phyloP scores from a whole-genome alignment of 92 coral and sea anemone genomes.

The Paragorgia papillata region DNA sequence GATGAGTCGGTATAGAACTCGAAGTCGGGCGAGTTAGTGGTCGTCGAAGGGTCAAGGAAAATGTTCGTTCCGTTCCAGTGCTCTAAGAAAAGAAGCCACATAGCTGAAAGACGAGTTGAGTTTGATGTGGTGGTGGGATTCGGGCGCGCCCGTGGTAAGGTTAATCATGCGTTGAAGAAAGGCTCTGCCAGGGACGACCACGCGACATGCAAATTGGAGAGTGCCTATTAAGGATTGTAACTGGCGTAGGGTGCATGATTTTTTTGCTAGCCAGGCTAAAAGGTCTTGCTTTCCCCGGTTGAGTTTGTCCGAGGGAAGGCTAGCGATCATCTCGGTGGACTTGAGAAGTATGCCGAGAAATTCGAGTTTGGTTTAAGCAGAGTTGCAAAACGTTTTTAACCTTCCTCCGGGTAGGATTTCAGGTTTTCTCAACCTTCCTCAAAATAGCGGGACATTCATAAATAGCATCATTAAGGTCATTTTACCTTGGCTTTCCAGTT shows the following conservation, averaged over 20 bases:
- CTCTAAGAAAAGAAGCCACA: slow-evolving; percentile 28
- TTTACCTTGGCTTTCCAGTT: no score
- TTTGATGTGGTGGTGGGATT: slow-evolving; percentile 2
- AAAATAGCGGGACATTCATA: no score
- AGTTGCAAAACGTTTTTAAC: no score
- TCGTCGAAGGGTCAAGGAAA: background rate
- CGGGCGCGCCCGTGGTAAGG: slow-evolving; percentile 2
- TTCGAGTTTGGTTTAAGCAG: background rate
- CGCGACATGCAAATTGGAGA: slow-evolving; percentile 38
- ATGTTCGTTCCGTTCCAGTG: slow-evolving; percentile 31
- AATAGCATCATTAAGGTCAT: no score
- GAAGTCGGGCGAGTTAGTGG: background rate
- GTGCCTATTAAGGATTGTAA: slow-evolving; percentile 46
- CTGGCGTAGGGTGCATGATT: slow-evolving; percentile 3
- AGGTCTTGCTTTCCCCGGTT: slow-evolving; percentile 14
- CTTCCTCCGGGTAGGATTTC: no score
- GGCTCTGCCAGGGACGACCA: slow-evolving; percentile 25
- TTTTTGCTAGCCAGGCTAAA: background rate
- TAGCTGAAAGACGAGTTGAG: slow-evolving; percentile 1
- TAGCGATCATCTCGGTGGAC: slow-evolving; percentile 7
- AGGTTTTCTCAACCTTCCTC: no score
- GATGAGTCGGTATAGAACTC: background rate
- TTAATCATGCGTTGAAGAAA: slow-evolving; percentile 35
- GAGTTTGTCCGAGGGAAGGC: slow-evolving; percentile 15
- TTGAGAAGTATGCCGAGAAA: slow-evolving; percentile 17